Evolutionary conservation across 1,140 invertebrate genomes (phyloP).

Genomic region (Leptinotarsa lineolata): DNA sequence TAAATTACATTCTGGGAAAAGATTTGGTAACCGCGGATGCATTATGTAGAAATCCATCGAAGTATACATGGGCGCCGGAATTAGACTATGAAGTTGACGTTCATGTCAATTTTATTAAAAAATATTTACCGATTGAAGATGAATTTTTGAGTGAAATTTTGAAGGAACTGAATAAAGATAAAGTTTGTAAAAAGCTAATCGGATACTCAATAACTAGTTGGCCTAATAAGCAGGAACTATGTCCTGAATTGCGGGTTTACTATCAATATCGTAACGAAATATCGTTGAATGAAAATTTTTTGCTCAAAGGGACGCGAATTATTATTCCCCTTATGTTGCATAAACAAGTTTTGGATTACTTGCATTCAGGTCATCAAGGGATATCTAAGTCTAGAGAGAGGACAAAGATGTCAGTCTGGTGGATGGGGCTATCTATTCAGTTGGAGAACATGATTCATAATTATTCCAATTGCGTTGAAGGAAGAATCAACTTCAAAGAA

Average conservation of each 20-base stretch:
- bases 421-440: not conserved
- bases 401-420: not conserved
- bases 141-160: not conserved
- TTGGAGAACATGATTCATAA: not conserved
- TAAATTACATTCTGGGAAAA: slow-evolving; percentile 46
- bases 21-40: slow-evolving; percentile 5
- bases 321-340: not conserved
- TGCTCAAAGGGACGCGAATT: not conserved
- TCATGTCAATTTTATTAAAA: not conserved
- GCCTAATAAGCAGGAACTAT: not conserved
- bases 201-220: not conserved
- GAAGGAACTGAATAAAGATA: not conserved
- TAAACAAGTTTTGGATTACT: not conserved
- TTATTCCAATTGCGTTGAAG: not conserved
- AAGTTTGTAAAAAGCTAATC: not conserved
- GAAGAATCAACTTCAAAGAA: not conserved
- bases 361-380: not conserved
- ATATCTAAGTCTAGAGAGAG: not conserved
- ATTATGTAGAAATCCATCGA: not conserved
- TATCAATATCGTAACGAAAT: not conserved
- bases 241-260: not conserved
- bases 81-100: not conserved
- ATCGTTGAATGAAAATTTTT: not conserved
- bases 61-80: not conserved
- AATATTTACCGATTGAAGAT: not conserved